A percentile compares a stretch with the other conserved stretches of the same genome.
phyloP scores from a whole-genome alignment of 2,888 invertebrate genomes.

The Thysanoteuthis rhombus region DNA sequence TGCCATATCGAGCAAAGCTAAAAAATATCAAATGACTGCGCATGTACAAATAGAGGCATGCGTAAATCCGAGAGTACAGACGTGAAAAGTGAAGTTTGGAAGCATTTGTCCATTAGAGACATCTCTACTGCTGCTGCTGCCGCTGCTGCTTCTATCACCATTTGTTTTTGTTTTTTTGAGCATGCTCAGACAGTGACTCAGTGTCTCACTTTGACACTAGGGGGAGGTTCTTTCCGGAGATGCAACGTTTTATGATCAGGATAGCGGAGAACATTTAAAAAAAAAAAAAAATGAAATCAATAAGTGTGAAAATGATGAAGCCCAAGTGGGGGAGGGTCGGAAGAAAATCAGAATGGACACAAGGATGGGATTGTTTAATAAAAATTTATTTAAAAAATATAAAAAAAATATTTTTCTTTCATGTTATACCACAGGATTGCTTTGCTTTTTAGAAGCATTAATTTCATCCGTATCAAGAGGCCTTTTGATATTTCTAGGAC shows the following conservation, averaged over 20 bases:
- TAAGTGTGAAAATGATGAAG: conserved; percentile 36
- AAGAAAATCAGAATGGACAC: conserved; percentile 26
- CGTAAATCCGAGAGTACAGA: neutral
- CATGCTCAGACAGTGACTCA: neutral
- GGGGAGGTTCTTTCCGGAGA: neutral
- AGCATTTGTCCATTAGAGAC: neutral
- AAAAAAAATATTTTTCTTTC: neutral
- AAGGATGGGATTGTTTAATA: neutral
- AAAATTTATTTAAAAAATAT: neutral
- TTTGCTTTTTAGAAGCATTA: neutral
- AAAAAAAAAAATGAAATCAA: neutral
- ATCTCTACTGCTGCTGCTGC: neutral
- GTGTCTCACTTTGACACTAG: neutral
- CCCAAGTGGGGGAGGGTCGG: conserved; percentile 35
- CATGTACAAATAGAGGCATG: neutral
- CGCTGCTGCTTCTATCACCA: no score
- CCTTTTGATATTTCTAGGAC: neutral
- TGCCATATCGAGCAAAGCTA: neutral
- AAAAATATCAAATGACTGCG: neutral
- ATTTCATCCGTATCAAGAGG: neutral
- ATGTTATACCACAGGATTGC: neutral
- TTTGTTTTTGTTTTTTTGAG: neutral
- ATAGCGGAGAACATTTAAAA: neutral
- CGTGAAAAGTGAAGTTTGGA: neutral
- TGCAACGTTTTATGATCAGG: neutral